Evolutionary conservation across 2,888 invertebrate species (phyloP), one percentile per base, ranked within the genome.

Genomic region (Gari tellinella): DNA sequence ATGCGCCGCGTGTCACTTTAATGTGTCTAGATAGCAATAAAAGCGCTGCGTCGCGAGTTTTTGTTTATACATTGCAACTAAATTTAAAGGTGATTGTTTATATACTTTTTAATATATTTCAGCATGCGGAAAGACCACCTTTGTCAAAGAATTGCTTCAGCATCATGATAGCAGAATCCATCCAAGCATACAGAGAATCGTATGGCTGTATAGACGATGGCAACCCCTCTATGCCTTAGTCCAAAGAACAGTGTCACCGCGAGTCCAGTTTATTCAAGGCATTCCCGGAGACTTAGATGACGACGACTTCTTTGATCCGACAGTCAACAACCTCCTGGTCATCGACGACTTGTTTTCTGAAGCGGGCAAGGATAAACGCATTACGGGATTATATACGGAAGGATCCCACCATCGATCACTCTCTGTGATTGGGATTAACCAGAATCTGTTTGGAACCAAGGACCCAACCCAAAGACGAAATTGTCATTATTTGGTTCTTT

Each of bases 231-330:
- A 45, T 19, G 12, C 45, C 45, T n/a, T 15, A 49, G 19, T 49
- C 19, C 15, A 23, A 8, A 23, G 17, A 23, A 23, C 25, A 21
- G 49, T 49, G 5, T 15, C 14, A 19, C 49, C 49, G 15, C 49
- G 21, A 49, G 49, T 49, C 14, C 14, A 19, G 19, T 49, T 49
- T 49, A 49, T 49, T 14, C 21, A 49, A 19, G 49, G 49, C 15
- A 45, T 57, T 45, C 57, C 43, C 31, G 26, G 14, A 38, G 58
- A 46, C 31, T 46, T 58, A 46, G 58, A 58, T 17, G 58, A 58
- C 14, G 58, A 58, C 31, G 58, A 58, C 15, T 58, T 58, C 58
- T 58, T 58, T 58, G 58, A 58, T 48, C 25, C 21, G 23, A 25
- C 15, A 25, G 25, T 43, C n/a, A 45, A 49, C 49, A 49, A 45